A percentile compares a stretch with the other conserved stretches of the same genome.
phyloP scores from a whole-genome alignment of 1,140 invertebrate genomes.

The Chelonus insularis region DNA sequence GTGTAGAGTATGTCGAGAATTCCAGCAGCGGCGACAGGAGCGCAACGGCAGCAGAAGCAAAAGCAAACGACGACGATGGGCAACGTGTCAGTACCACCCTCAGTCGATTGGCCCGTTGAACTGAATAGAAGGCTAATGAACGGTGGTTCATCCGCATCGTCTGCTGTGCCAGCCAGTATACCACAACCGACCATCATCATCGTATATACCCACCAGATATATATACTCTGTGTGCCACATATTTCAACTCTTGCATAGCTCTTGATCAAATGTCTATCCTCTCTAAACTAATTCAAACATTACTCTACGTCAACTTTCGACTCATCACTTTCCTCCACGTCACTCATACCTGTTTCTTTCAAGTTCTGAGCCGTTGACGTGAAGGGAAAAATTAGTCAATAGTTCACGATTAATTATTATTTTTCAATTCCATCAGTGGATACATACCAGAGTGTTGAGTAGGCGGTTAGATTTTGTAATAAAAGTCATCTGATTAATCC shows the following conservation, averaged over 20 bases:
- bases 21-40: neutral
- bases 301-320: conserved; percentile 1
- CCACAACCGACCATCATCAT: conserved; percentile 12
- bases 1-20: too few species aligned
- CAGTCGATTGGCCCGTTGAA: conserved; percentile 52
- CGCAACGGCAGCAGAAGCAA: conserved; percentile 4
- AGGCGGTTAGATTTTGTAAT: too few species aligned
- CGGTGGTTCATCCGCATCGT: conserved; percentile 40
- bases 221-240: neutral
- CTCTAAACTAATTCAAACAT: conserved; percentile 5
- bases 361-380: too few species aligned
- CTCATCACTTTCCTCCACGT: neutral
- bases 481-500: too few species aligned
- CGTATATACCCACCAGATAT: conserved; percentile 28
- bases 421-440: too few species aligned
- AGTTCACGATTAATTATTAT: too few species aligned
- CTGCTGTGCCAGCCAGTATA: conserved; percentile 17
- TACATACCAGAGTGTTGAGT: too few species aligned
- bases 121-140: conserved; percentile 59
- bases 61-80: conserved; percentile 11
- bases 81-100: conserved; percentile 53
- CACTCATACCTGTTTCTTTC: too few species aligned
- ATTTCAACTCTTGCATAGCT: neutral
- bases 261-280: neutral
- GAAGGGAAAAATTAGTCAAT: too few species aligned